Conservation (phyloP, 2,797 vertebrate genomes). For the Notolepis coatsorum region DNA sequence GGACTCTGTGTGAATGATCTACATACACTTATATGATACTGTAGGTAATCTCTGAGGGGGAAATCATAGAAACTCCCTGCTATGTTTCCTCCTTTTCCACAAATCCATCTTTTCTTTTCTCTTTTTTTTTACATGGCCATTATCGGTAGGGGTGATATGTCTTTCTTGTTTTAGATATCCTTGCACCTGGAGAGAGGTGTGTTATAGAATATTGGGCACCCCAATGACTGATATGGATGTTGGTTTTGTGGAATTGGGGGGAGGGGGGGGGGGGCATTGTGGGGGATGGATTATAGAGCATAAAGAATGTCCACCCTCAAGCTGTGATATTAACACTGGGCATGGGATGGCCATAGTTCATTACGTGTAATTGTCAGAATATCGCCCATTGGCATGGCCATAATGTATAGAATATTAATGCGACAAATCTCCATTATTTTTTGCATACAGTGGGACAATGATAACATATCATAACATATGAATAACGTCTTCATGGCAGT, state of each 20-base stretch:
- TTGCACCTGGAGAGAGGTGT: constrained; percentile 55
- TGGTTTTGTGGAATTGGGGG: background rate
- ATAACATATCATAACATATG: constrained; percentile 43
- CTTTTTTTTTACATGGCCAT: constrained; percentile 61
- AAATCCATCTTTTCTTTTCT: constrained; percentile 58
- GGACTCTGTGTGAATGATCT: constrained; percentile 57
- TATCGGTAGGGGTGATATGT: constrained; percentile 69
- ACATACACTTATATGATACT: constrained; percentile 74
- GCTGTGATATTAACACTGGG: constrained; percentile 69
- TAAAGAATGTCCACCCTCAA: constrained; percentile 69
- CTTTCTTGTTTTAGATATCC: constrained; percentile 73
- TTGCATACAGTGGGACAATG: constrained; percentile 32
- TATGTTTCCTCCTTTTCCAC: constrained; percentile 66
- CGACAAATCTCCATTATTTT: constrained; percentile 62
- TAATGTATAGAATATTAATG: constrained; percentile 73
- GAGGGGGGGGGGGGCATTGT: constrained; percentile 14
- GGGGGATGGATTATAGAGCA: constrained; percentile 62
- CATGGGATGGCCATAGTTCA: constrained; percentile 68
- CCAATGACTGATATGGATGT: constrained; percentile 63
- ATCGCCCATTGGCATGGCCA: constrained; percentile 70
- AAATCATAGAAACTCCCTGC: constrained; percentile 68
- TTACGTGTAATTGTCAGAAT: constrained; percentile 74
- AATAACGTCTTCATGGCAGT: constrained; percentile 37
- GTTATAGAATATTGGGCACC: constrained; percentile 23
- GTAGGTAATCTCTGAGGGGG: constrained; percentile 74